phyloP scores from a whole-genome alignment of 2,888 invertebrate species.

The Xestia ashworthii region DNA sequence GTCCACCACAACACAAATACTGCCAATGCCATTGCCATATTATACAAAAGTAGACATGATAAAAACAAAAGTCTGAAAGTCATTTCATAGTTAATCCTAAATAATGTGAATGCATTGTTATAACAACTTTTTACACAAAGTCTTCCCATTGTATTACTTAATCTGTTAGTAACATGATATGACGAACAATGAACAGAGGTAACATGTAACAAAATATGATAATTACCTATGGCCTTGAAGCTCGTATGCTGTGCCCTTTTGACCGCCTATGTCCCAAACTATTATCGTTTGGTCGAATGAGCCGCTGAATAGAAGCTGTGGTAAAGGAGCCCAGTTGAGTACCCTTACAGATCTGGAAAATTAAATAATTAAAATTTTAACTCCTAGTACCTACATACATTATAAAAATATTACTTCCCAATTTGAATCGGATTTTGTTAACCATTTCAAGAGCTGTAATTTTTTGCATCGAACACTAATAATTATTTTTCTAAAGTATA shows the following conservation, averaged over 20 bases:
- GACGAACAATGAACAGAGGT: constrained; percentile 6
- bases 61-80: background rate
- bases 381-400: too few species aligned
- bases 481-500: too few species aligned
- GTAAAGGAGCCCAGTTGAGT: constrained; percentile 97
- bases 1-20: background rate
- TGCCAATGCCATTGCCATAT: background rate
- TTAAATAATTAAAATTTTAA: background rate
- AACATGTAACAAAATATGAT: constrained; percentile 32
- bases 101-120: background rate
- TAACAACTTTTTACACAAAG: background rate
- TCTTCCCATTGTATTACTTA: background rate
- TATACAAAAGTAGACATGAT: background rate
- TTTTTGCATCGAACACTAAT: too few species aligned
- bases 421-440: too few species aligned
- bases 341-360: constrained; percentile 94
- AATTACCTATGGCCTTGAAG: constrained; percentile 97
- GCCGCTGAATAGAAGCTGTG: constrained; percentile 98
- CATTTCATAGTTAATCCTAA: background rate
- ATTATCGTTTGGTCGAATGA: constrained; percentile 98
- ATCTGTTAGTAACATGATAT: constrained; percentile 10
- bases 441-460: too few species aligned
- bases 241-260: constrained; percentile 99
- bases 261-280: constrained; percentile 99
- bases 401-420: too few species aligned